A percentile compares a stretch with the other conserved stretches of the same genome.
phyloP scores from a whole-genome alignment of 2,888 invertebrate species.

The Sipunculus nudus region DNA sequence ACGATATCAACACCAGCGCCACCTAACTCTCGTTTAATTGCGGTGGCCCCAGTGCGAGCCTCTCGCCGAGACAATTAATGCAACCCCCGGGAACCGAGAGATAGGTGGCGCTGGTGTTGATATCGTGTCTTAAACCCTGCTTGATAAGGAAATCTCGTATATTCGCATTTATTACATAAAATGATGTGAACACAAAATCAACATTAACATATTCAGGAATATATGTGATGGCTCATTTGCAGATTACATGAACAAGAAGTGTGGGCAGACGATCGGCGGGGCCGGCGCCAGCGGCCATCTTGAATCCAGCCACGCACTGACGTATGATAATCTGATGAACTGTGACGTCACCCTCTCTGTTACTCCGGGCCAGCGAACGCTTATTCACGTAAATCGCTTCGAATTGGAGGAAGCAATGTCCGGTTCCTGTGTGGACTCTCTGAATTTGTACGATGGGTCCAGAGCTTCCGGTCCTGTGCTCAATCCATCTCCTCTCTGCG shows the following conservation, averaged over 20 bases:
- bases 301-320: conserved; percentile 12
- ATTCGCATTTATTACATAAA: no score
- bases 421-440: neutral
- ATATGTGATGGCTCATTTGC: neutral
- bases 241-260: conserved; percentile 11
- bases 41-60: no score
- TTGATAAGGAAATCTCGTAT: no score
- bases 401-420: conserved; percentile 1
- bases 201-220: neutral
- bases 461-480: neutral
- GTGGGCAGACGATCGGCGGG: neutral
- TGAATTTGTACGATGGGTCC: conserved; percentile 10
- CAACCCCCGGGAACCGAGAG: no score
- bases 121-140: no score
- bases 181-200: no score
- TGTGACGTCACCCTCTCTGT: conserved; percentile 11
- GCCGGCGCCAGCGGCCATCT: conserved; percentile 13
- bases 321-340: conserved; percentile 18
- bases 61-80: no score
- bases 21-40: no score
- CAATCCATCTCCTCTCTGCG: neutral
- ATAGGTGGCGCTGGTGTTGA: no score
- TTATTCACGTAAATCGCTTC: conserved; percentile 10
- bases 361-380: neutral
- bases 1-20: no score